phyloP scores from a whole-genome alignment of 2,888 invertebrate species.

The Epinotia demarniana region DNA sequence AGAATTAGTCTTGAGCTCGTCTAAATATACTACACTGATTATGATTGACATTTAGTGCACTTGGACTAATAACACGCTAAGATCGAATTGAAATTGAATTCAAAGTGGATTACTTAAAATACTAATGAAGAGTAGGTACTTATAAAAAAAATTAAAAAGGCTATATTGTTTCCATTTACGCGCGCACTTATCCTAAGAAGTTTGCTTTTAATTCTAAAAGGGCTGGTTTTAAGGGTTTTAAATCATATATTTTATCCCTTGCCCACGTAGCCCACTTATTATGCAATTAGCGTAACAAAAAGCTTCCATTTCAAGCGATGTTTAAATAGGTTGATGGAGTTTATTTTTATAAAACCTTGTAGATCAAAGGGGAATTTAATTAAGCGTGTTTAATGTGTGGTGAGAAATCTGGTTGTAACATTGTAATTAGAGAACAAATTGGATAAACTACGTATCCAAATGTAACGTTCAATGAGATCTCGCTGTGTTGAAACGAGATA shows the following conservation, averaged over 20 bases:
- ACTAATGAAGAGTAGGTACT: too few species aligned
- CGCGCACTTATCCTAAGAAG: background rate
- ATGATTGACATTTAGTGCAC: too few species aligned
- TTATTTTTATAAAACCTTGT: constrained; percentile 4
- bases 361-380: constrained; percentile 4
- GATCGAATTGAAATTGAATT: too few species aligned
- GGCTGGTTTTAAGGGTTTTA: background rate
- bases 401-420: background rate
- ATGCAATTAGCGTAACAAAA: constrained; percentile 10
- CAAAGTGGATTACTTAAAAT: too few species aligned
- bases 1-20: too few species aligned
- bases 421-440: background rate
- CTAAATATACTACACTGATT: too few species aligned
- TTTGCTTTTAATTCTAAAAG: background rate
- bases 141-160: too few species aligned
- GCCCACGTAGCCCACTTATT: background rate
- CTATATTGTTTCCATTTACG: background rate
- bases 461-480: background rate
- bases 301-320: constrained; percentile 7
- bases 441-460: background rate
- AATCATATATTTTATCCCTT: background rate
- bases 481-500: too few species aligned
- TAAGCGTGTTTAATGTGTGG: constrained; percentile 6
- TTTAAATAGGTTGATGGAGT: constrained; percentile 24
- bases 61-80: too few species aligned